Evolutionary conservation across 2,888 invertebrate species (phyloP), one percentile per base, ranked within the genome.

Genomic region (Lasiommata megera): DNA sequence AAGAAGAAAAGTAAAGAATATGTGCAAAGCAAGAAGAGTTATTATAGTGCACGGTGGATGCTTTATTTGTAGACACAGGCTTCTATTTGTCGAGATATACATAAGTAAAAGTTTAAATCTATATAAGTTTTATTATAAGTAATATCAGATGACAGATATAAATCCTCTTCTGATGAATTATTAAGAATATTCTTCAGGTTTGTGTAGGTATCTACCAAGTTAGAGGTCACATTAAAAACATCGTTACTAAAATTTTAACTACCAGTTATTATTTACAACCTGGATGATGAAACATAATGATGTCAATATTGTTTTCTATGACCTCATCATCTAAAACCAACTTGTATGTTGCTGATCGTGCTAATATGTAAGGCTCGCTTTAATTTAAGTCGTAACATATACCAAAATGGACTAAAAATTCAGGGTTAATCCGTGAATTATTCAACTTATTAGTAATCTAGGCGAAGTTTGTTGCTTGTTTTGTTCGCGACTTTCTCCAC

Each of bases 231-330:
- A 11, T 47, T 34, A 12, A 17, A 16, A 36, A n/a, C 18, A 18
- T 28, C 9, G n/a, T 18, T 23, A 38, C 14, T 14, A 17, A 47
- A 18, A 2, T n/a, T 31, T 29, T 31, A 31, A 34, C 23, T 18
- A 50, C 23, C 12, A 9, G 23, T 37, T 14, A 8, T 37, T 38
- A 29, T 51, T 37, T 40, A 38, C 51, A 28, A 54, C 58, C 50
- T 34, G 47, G 51, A 61, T 58, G 58, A 55, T 54, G 51, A 54
- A 58, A 58, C 52, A 47, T 50, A 18, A 54, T 61, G 58, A 61
- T 58, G 61, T 61, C 61, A 61, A 61, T 58, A 61, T 60, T 58
- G 17, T 40, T 54, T 52, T 38, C 31, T 34, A 52, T 61, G 61
- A 61, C 43, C 56, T 61, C 61, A 61, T 58, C 58, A 44, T 34